Base-by-base conservation (phyloP, 1,140 invertebrate species). In the Drosophila dunni region DNA sequence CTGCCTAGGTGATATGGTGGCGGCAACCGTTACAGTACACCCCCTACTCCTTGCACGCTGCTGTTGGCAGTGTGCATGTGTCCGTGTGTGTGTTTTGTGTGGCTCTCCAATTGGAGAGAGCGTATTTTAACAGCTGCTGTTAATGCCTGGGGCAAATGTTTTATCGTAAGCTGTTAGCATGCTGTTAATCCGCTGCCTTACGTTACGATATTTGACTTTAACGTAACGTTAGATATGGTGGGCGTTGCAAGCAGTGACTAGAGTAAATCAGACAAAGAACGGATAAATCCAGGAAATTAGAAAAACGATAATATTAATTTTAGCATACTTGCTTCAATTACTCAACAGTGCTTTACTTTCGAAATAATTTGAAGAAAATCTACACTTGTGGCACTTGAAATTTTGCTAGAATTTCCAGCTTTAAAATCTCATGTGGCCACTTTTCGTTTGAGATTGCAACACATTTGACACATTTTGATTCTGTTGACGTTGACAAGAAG, bases 51-150 rank as follows among this genome's bases (percentile, higher is more conserved):
- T 11, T 11, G 33, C n/a, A 11, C 36, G 9, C n/a, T 45, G 33
- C 7, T 33, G n/a, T 33, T 15, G 6, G 15, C 24, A 29, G 5
- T 29, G 6, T 29, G 24, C 9, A 17, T 29, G 53, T 24, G 53
- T 57, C 24, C 50, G 63, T 36, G 46, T 44, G 75, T 56, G 66
- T 36, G 51, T 40, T 10, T 11, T 77, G 57, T 13, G 24, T 13
- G 42, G 66, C 75, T 82, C 78, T 82, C 80, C 79, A 81, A 83
- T 82, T 83, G 79, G 79, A 85, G 81, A 85, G 78, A 70, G 72
- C 20, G 48, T 4, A 20, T 13, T 38, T 57, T 71, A 75, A 68
- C 46, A 20, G 58, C 13, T 24, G 7, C 34, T 42, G 58, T 57
- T 69, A 63, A 10, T 46, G 61, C 38, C 36, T 51, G 56, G 40